phyloP scores from a whole-genome alignment of 2,113 vertebrate species.

The Seriola dumerili region DNA sequence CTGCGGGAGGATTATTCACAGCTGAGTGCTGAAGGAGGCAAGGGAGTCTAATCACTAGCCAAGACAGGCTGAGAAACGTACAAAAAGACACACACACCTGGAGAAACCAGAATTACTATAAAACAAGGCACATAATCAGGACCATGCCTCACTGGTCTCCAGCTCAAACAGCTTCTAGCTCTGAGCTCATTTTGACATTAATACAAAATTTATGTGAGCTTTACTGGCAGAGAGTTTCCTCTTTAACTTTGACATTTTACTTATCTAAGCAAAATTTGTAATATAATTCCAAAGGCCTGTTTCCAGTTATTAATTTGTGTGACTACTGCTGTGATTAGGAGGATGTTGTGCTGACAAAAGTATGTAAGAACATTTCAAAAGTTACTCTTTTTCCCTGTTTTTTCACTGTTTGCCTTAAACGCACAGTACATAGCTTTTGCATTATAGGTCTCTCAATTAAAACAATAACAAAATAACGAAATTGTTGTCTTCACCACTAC shows the following conservation, averaged over 20 bases:
- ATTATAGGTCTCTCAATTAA: too few relatives aligned
- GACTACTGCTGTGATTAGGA: not conserved
- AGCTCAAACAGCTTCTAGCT: not conserved
- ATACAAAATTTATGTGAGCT: constrained; percentile 9
- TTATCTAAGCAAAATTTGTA: not conserved
- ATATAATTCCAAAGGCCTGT: not conserved
- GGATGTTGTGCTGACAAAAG: not conserved
- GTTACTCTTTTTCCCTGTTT: not conserved
- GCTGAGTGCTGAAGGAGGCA: constrained; percentile 51
- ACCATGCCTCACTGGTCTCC: constrained; percentile 31
- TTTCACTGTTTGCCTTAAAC: not conserved
- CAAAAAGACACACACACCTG: constrained; percentile 24
- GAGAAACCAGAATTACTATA: constrained; percentile 5
- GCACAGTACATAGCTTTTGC: too few relatives aligned
- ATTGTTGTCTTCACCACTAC: too few relatives aligned
- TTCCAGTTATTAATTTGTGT: not conserved
- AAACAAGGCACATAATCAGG: constrained; percentile 23
- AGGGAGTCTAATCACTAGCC: constrained; percentile 55
- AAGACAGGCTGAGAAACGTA: constrained; percentile 37
- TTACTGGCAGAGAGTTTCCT: constrained; percentile 5
- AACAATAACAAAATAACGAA: too few relatives aligned
- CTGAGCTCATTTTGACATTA: constrained; percentile 32
- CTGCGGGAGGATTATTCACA: constrained; percentile 56
- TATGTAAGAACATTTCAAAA: not conserved
- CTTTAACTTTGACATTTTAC: constrained; percentile 8